Conservation (phyloP, 2,797 vertebrate species). For the Garrulus glandarius region DNA sequence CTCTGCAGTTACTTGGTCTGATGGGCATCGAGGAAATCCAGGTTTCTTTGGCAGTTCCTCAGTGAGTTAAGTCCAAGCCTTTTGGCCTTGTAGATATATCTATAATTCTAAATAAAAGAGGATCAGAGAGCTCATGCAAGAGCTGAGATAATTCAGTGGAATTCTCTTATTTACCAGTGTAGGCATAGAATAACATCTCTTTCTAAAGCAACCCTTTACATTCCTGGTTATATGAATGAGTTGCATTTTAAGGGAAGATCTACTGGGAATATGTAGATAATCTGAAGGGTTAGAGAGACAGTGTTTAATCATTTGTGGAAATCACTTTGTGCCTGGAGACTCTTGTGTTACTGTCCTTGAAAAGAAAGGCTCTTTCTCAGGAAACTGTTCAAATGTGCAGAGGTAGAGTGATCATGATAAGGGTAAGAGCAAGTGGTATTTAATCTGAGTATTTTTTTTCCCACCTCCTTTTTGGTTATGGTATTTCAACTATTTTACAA, state of each 20-base stretch:
- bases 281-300: neutral
- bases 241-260: neutral
- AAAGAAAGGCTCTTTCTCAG: neutral
- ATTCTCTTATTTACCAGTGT: neutral
- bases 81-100: neutral
- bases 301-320: neutral
- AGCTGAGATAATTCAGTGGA: neutral
- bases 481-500: neutral
- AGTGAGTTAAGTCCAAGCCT: neutral
- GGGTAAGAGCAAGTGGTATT: neutral
- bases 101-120: neutral
- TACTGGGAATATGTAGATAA: fast-evolving
- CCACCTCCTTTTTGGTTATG: neutral
- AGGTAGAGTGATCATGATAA: neutral
- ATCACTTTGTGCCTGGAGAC: neutral
- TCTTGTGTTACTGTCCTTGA: neutral
- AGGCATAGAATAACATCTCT: neutral
- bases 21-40: neutral
- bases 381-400: neutral
- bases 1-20: neutral
- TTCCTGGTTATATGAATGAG: neutral
- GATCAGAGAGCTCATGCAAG: neutral
- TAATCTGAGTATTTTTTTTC: neutral
- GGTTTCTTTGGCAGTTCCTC: neutral
- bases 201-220: neutral